A percentile compares a stretch with the other conserved stretches of the same genome.
Evolutionary conservation across 1,140 invertebrate species (phyloP).

Genomic region (Pararge aegeria): DNA sequence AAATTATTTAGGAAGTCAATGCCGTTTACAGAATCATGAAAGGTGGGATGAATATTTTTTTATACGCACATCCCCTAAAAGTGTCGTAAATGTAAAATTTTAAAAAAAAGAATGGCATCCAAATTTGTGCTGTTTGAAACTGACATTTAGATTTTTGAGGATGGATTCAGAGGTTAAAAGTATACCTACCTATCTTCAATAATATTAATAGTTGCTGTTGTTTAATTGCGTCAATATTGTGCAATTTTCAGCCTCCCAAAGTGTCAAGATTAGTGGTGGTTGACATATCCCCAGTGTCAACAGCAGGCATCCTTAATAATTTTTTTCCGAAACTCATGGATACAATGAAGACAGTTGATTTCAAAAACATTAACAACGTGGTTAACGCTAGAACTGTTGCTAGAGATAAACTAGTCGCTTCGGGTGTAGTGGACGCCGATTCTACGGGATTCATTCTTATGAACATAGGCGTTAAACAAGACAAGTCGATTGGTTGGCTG

Average conservation of each 20-base stretch:
- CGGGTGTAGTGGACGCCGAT: constrained; percentile 31
- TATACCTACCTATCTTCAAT: no score
- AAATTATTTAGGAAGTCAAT: no score
- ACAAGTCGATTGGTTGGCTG: constrained; percentile 48
- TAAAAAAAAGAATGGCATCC: no score
- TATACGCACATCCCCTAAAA: no score
- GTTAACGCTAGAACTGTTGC: constrained; percentile 79
- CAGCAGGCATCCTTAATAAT: constrained; percentile 74
- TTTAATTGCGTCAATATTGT: background rate
- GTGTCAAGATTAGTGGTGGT: constrained; percentile 89
- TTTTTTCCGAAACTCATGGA: constrained; percentile 81
- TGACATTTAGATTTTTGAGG: no score
- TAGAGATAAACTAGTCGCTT: constrained; percentile 58
- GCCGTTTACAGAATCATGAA: no score
- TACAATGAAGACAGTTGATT: constrained; percentile 74
- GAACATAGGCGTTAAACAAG: constrained; percentile 41
- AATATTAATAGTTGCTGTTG: no score
- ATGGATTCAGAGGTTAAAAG: no score
- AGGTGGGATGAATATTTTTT: no score
- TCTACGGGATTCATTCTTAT: constrained; percentile 42
- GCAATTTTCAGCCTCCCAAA: constrained; percentile 82
- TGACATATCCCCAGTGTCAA: constrained; percentile 88
- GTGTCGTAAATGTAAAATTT: no score
- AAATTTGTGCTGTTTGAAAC: no score
- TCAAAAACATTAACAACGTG: constrained; percentile 53